phyloP scores from a whole-genome alignment of 2,888 invertebrate genomes.

The Acanthococcus lagerstroemiae region DNA sequence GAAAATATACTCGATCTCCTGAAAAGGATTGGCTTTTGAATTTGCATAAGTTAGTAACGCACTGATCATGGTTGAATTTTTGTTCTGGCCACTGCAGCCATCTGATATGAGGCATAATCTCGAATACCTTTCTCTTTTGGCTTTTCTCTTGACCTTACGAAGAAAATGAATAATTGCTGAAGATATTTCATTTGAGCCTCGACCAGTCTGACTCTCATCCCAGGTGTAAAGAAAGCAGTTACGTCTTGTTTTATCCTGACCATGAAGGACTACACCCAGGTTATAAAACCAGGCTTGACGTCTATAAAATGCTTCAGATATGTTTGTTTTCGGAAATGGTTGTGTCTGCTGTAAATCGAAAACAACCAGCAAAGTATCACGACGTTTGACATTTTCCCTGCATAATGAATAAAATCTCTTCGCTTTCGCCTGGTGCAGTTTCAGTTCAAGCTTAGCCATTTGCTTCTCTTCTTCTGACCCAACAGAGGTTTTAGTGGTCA shows the following conservation, averaged over 20 bases:
- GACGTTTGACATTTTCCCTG: not conserved
- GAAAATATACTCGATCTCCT: slow-evolving; percentile 35
- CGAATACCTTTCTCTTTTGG: not conserved
- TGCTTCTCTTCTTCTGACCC: not conserved
- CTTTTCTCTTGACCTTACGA: slow-evolving; percentile 3
- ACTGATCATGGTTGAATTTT: slow-evolving; percentile 38
- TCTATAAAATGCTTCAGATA: slow-evolving; percentile 35
- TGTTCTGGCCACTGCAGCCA: slow-evolving; percentile 36
- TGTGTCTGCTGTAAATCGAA: slow-evolving; percentile 35
- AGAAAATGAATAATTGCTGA: slow-evolving; percentile 23
- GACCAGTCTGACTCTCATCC: slow-evolving; percentile 8
- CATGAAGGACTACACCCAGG: slow-evolving; percentile 29
- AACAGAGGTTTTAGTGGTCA: not conserved
- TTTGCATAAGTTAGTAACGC: slow-evolving; percentile 5
- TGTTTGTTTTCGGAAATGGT: slow-evolving; percentile 34
- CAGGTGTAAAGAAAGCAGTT: slow-evolving; percentile 5
- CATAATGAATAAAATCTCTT: not conserved
- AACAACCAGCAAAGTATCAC: not conserved
- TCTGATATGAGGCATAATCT: not conserved
- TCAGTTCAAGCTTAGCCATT: not conserved
- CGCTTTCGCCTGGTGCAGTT: not conserved
- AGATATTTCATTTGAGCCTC: slow-evolving; percentile 13
- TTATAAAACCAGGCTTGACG: slow-evolving; percentile 33
- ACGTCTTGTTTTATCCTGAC: not conserved
- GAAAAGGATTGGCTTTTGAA: slow-evolving; percentile 32